These are phyloP conservation scores for Mus minutoides DNA, from an alignment of 2,797 vertebrate genomes.

Conservation along the genomic window DNA sequence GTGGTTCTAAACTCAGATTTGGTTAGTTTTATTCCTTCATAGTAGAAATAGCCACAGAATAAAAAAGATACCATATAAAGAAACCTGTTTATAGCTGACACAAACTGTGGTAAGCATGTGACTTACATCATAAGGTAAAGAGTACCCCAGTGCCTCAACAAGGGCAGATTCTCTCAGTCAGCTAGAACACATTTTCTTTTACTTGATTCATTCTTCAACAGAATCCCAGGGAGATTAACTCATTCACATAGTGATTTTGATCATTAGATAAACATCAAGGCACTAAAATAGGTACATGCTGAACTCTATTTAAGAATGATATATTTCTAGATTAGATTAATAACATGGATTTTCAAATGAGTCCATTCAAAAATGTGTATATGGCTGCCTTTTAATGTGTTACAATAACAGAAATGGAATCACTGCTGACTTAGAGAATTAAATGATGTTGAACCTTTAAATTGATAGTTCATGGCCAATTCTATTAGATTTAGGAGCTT, in stretches of 20 bases:
- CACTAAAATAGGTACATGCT: not conserved
- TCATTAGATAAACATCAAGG: not conserved
- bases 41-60: not conserved
- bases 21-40: not conserved
- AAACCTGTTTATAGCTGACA: not conserved
- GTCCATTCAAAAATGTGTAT: not conserved
- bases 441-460: not conserved
- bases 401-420: not conserved
- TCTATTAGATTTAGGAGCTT: not conserved
- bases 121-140: not conserved
- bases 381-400: not conserved
- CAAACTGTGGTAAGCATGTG: not conserved
- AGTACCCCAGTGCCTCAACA: not conserved
- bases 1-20: not conserved
- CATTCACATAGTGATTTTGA: not conserved
- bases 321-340: not conserved
- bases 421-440: not conserved
- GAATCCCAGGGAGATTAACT: not conserved
- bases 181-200: not conserved
- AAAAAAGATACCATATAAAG: not conserved
- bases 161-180: not conserved
- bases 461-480: not conserved
- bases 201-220: not conserved
- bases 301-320: not conserved
- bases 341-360: constrained; percentile 36